Percentiles rank a stretch among this genome's conserved stretches.
Conservation (phyloP, 2,797 vertebrate genomes). For the Paramormyrops hopkinsi region DNA sequence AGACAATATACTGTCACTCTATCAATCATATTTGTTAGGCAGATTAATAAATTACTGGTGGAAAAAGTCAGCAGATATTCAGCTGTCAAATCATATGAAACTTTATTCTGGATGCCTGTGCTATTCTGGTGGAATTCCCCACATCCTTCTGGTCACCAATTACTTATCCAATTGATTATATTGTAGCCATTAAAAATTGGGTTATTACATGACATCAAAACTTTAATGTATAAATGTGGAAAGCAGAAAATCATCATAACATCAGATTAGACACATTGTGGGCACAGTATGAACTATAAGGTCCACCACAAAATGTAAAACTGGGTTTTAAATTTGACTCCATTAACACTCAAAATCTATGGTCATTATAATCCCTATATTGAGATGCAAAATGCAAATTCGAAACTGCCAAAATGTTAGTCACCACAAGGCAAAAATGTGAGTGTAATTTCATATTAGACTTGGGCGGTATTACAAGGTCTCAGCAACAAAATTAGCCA, state of each 20-base stretch:
- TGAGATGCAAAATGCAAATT: not conserved
- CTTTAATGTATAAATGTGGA: not conserved
- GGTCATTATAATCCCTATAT: not conserved
- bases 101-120: not conserved
- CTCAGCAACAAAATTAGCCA: not conserved
- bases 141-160: not conserved
- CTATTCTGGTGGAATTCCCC: not conserved
- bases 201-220: not conserved
- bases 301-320: not conserved
- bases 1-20: not conserved
- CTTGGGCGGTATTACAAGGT: not conserved
- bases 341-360: not conserved
- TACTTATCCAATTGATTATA: not conserved
- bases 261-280: not conserved
- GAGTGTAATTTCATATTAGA: not conserved
- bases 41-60: not conserved
- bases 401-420: not conserved
- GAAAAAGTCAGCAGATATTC: not conserved
- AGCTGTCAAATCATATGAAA: constrained; percentile 12
- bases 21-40: not conserved
- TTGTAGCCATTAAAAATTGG: not conserved
- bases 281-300: not conserved
- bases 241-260: not conserved
- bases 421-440: not conserved
- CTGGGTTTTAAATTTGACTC: not conserved